A percentile compares a stretch with the other conserved stretches of the same genome.
phyloP scores from a whole-genome alignment of 2,888 invertebrate genomes.

The Fragum whitleyi region DNA sequence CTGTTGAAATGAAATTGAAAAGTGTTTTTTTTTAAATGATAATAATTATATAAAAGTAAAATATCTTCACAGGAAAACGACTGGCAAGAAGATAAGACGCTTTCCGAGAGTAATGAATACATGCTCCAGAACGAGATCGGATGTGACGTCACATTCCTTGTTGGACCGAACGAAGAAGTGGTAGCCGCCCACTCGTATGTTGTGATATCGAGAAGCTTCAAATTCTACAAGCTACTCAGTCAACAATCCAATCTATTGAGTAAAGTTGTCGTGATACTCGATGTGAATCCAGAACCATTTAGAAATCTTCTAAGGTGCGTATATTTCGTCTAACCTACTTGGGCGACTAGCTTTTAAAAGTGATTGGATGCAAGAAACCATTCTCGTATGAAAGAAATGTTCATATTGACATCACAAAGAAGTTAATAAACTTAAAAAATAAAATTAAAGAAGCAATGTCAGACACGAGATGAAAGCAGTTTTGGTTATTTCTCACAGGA shows the following conservation, averaged over 20 bases:
- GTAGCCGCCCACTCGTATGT: constrained; percentile 50
- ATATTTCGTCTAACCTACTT: no score
- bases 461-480: no score
- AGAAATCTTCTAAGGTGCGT: constrained; percentile 43
- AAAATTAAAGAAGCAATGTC: no score
- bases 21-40: no score
- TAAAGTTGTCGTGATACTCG: constrained; percentile 42
- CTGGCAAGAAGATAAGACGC: constrained; percentile 55
- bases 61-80: constrained; percentile 23
- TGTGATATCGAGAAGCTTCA: constrained; percentile 44
- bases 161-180: constrained; percentile 38
- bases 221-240: constrained; percentile 36
- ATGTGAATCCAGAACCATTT: constrained; percentile 33
- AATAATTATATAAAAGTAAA: no score
- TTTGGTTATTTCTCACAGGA: no score
- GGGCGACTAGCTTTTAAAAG: no score
- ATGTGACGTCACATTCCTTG: constrained; percentile 62
- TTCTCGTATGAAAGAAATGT: no score
- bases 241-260: background rate
- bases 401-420: no score
- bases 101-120: constrained; percentile 52
- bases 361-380: no score
- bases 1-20: no score
- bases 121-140: constrained; percentile 54
- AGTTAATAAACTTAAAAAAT: no score